A percentile compares a stretch with the other conserved stretches of the same genome.
phyloP scores from a whole-genome alignment of 2,797 vertebrate species.

The Notamacropus eugenii region DNA sequence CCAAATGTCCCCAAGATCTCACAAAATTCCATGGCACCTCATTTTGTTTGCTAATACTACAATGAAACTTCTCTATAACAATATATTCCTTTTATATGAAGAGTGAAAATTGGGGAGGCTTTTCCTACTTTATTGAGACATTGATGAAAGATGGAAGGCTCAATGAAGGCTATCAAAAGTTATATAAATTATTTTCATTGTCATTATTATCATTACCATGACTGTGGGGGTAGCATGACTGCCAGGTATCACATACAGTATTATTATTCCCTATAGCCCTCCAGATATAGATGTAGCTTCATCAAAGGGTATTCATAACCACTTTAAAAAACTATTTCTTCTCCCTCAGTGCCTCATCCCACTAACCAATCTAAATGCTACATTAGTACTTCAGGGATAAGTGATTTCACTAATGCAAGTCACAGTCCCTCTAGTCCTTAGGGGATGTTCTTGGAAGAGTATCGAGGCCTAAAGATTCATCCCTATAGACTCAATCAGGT shows the following conservation, averaged over 20 bases:
- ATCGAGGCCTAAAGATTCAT: neutral
- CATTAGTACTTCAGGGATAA: neutral
- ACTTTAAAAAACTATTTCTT: neutral
- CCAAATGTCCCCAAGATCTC: neutral
- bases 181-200: neutral
- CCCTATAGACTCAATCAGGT: neutral
- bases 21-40: constrained; percentile 29
- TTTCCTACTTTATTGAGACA: neutral
- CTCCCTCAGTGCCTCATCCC: neutral
- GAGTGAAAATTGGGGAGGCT: constrained; percentile 21
- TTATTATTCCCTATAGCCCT: neutral
- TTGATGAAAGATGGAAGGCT: neutral
- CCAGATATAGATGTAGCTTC: neutral
- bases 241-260: neutral
- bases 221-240: neutral
- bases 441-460: neutral
- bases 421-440: neutral
- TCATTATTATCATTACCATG: neutral
- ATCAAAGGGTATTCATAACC: neutral
- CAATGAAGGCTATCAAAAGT: neutral
- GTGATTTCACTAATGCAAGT: neutral
- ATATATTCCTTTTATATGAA: neutral
- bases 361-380: neutral
- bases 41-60: constrained; percentile 28
- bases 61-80: constrained; percentile 12